A percentile compares a stretch with the other conserved stretches of the same genome.
phyloP scores from a whole-genome alignment of 2,888 invertebrate species.

The Nomada fucata region DNA sequence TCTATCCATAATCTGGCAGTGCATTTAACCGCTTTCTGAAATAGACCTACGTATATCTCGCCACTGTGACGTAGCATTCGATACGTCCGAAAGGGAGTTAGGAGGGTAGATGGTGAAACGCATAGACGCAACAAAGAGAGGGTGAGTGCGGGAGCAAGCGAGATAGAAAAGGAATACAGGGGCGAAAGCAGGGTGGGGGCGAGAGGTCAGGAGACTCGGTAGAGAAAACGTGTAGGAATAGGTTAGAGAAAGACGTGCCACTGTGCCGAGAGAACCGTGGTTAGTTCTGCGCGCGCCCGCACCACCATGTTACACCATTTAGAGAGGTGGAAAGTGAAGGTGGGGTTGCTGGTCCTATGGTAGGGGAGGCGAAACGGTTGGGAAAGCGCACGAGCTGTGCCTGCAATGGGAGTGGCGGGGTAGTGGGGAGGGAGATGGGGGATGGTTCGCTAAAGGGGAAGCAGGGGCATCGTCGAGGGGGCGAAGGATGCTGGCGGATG shows the following conservation, averaged over 20 bases:
- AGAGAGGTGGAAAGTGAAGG: conserved; percentile 62
- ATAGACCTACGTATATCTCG: conserved; percentile 78
- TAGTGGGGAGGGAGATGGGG: conserved; percentile 16
- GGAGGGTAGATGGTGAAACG: conserved; percentile 48
- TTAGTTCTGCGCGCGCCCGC: conserved; percentile 59
- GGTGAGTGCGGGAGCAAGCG: not conserved
- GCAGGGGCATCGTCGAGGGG: conserved; percentile 33
- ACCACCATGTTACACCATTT: conserved; percentile 47
- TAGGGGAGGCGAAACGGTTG: conserved; percentile 58
- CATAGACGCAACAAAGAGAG: not conserved
- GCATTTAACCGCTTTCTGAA: conserved; percentile 83
- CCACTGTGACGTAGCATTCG: conserved; percentile 82
- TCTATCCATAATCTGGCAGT: conserved; percentile 80
- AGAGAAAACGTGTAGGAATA: conserved; percentile 45
- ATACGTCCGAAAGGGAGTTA: conserved; percentile 76
- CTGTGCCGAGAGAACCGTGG: conserved; percentile 18
- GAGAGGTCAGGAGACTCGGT: conserved; percentile 38
- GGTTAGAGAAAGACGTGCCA: conserved; percentile 28
- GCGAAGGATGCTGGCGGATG: conserved; percentile 58
- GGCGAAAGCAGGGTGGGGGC: not conserved
- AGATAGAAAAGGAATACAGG: conserved; percentile 26
- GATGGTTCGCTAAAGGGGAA: conserved; percentile 5
- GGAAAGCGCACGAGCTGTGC: conserved; percentile 65
- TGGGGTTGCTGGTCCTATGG: conserved; percentile 54
- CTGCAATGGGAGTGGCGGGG: conserved; percentile 48